Conservation (phyloP, 2,113 vertebrate genomes). For the Orientallactaga bullata region DNA sequence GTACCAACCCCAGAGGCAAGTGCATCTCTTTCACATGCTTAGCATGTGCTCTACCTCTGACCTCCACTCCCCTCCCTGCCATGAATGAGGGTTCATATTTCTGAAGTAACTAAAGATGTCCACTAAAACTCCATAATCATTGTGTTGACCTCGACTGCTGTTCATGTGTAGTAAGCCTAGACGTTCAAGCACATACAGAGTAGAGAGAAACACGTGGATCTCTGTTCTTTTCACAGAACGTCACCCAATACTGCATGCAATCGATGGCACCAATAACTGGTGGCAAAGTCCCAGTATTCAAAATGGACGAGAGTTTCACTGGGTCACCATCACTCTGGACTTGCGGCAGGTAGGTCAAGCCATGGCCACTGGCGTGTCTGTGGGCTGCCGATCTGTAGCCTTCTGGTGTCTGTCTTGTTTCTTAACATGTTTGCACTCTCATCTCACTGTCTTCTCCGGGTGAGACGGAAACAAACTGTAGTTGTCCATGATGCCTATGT, state of each 20-base stretch:
- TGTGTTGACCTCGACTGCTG: not conserved
- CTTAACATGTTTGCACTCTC: not conserved
- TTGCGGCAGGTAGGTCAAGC: conserved; percentile 92
- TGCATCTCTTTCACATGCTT: not conserved
- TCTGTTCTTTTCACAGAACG: conserved; percentile 88
- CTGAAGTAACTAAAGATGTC: not conserved
- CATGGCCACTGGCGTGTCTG: accelerated
- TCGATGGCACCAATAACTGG: conserved; percentile 97
- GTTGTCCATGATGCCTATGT: not conserved
- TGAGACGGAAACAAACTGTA: not conserved
- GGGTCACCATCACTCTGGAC: conserved; percentile 97
- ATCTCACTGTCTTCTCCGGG: not conserved
- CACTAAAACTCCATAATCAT: accelerated
- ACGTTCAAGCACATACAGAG: not conserved
- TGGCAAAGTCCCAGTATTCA: conserved; percentile 99
- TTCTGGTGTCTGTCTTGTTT: not conserved
- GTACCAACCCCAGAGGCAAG: conserved; percentile 92
- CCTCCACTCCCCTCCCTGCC: not conserved
- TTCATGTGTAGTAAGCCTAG: not conserved
- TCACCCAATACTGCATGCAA: conserved; percentile 95
- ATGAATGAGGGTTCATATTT: not conserved
- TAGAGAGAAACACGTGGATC: not conserved
- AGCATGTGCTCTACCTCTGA: not conserved
- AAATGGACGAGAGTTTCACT: conserved; percentile 96
- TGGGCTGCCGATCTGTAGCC: not conserved